These are phyloP conservation scores for Hypselothyrea guttata DNA, from an alignment of 2,888 invertebrate genomes.

Conservation along the genomic window DNA sequence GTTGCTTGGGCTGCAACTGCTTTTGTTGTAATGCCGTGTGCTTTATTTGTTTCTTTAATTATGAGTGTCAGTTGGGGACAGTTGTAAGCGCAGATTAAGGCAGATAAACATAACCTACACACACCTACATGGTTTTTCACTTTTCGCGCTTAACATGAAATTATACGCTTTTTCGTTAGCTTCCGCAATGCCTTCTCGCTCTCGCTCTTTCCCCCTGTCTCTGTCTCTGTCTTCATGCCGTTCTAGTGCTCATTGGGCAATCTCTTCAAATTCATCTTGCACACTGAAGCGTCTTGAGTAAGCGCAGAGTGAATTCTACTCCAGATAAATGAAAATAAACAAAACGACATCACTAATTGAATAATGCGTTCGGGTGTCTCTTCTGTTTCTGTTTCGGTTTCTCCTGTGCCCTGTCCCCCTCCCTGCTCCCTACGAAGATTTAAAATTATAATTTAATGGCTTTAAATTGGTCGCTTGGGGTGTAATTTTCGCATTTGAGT, in stretches of 20 bases:
- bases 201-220: no score
- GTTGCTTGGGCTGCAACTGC: slow-evolving; percentile 16
- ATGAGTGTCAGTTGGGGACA: slow-evolving; percentile 72
- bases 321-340: slow-evolving; percentile 62
- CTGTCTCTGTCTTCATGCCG: no score
- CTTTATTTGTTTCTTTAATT: slow-evolving; percentile 78
- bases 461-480: slow-evolving; percentile 77
- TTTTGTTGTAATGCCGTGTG: slow-evolving; percentile 45
- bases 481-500: slow-evolving; percentile 76
- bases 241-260: slow-evolving; percentile 28
- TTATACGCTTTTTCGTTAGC: slow-evolving; percentile 40
- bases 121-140: slow-evolving; percentile 29
- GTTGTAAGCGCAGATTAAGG: slow-evolving; percentile 64
- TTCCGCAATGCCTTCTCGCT: slow-evolving; percentile 40
- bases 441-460: slow-evolving; percentile 78
- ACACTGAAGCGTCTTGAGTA: slow-evolving; percentile 11
- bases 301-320: slow-evolving; percentile 35
- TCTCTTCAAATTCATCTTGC: slow-evolving; percentile 35
- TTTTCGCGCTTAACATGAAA: slow-evolving; percentile 29
- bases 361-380: slow-evolving; percentile 51
- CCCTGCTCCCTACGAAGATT: slow-evolving; percentile 47
- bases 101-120: slow-evolving; percentile 64
- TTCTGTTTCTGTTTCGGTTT: background rate
- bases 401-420: no score
- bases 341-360: slow-evolving; percentile 67